Percentiles rank a stretch among this genome's conserved stretches.
Conservation (phyloP, 2,113 vertebrate species). For the Riparia riparia region DNA sequence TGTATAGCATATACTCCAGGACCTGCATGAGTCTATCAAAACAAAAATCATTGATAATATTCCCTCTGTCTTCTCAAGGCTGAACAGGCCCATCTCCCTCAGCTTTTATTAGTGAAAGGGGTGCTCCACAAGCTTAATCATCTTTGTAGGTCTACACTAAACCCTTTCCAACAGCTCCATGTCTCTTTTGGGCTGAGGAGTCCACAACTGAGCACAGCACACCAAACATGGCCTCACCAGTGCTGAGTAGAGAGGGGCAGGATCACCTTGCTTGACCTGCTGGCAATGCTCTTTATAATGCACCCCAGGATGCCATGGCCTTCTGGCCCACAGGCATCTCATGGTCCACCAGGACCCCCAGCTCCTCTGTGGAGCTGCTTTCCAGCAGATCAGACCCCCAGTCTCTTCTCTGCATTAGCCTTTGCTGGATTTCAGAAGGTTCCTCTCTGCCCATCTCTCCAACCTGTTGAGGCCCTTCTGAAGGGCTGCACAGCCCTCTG, state of each 20-base stretch:
- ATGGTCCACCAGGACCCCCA: no score
- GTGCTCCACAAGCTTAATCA: background rate
- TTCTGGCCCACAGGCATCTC: background rate
- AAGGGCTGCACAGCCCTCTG: background rate
- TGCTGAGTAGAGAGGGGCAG: background rate
- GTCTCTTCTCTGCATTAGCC: background rate
- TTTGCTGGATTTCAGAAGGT: background rate
- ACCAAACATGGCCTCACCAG: background rate
- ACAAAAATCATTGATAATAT: background rate
- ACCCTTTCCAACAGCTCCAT: background rate
- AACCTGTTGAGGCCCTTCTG: background rate
- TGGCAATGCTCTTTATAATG: background rate
- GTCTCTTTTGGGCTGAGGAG: background rate
- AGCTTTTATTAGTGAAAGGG: background rate
- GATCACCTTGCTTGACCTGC: background rate
- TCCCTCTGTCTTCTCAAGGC: background rate
- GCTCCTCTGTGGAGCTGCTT: background rate
- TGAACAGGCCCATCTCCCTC: background rate
- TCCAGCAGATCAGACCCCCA: background rate
- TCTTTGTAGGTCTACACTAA: background rate
- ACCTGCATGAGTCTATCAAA: background rate
- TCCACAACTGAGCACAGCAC: background rate
- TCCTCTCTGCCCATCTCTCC: background rate
- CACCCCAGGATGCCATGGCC: background rate
- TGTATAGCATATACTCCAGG: background rate